phyloP scores from a whole-genome alignment of 1,140 invertebrate genomes.

The Drosophila prosaltans region DNA sequence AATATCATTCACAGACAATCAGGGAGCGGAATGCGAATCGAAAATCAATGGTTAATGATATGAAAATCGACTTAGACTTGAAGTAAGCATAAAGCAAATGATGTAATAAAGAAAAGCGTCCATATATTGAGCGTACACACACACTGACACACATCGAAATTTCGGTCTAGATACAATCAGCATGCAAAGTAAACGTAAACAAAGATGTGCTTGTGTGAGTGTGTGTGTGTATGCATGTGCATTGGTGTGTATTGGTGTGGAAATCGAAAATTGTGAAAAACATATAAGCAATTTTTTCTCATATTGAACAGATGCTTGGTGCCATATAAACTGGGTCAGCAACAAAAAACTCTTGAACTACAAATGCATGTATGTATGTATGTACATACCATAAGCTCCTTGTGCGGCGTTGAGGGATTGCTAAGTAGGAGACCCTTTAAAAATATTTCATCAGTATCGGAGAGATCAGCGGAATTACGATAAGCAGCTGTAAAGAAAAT shows the following conservation, averaged over 20 bases:
- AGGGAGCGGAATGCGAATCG: not conserved
- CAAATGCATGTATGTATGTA: not conserved
- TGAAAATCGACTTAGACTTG: constrained; percentile 17
- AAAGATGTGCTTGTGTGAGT: constrained; percentile 34
- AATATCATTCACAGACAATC: not conserved
- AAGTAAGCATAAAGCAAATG: constrained; percentile 42
- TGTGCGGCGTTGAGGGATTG: constrained; percentile 74
- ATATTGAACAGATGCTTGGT: constrained; percentile 51
- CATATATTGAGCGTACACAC: constrained; percentile 7
- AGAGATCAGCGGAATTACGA: constrained; percentile 67
- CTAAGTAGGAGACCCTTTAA: constrained; percentile 72
- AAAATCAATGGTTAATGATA: constrained; percentile 24
- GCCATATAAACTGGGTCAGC: constrained; percentile 64
- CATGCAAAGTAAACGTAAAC: constrained; percentile 70
- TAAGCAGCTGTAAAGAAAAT: constrained; percentile 49
- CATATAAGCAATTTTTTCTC: constrained; percentile 63
- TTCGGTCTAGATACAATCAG: constrained; percentile 55
- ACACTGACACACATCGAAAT: constrained; percentile 30
- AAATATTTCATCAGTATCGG: constrained; percentile 77
- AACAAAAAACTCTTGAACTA: constrained; percentile 11
- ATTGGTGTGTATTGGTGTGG: constrained; percentile 20
- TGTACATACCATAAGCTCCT: constrained; percentile 76
- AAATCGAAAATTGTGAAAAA: constrained; percentile 51
- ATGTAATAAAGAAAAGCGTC: constrained; percentile 65
- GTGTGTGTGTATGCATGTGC: constrained; percentile 29